Base-by-base conservation (phyloP, 2,888 invertebrate species). In the Thecophora atra region DNA sequence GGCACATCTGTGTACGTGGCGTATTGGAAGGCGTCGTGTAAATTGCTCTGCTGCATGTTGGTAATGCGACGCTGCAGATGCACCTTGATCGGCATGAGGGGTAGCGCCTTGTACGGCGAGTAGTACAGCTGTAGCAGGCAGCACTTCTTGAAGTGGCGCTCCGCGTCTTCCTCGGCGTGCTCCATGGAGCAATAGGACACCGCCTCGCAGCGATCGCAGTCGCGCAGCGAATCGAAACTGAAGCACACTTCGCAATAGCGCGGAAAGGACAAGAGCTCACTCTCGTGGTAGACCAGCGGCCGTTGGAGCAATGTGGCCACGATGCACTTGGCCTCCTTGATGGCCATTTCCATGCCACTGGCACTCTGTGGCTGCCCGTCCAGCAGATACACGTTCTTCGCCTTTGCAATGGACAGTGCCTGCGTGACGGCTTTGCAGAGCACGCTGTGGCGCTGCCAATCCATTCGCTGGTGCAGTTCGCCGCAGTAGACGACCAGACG, bases 391-490 rank as follows among this genome's bases (percentile, higher is more conserved):
- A 82, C 77, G 73, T 84, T 81, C 0, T 72, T 8, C 1, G 79
- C 52, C n/a, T 78, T 71, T 17, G 71, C 58, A 0, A 42, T 30
- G 0, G 62, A 56, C 19, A 79, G 75, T 3, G 84, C 72, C 19
- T 73, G 72, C 1, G 72, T 72, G 0, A 81, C 67, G 0, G 90
- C 87, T 56, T 88, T 85, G 80, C 93, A 93, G 17, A 86, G 76
- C 3, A 79, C 79, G 77, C 89, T 90, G 81, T 93, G 93, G 0
- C 83, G 81, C 64, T 89, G 88, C 91, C 92, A 92, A 80, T 93
- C 90, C 51, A 87, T 81, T 66, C 89, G 89, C 79, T 93, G 92
- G 81, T 93, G 93, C 15, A 89, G 89, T 74, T 88, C 88, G 71
- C 86, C 86, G 82, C 93, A 93, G 84, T 93, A 93, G 52, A 88